Evolutionary conservation across 2,797 vertebrate genomes (phyloP), one percentile per base, ranked within the genome.

Genomic region (Neosilurus mollespiculum): DNA sequence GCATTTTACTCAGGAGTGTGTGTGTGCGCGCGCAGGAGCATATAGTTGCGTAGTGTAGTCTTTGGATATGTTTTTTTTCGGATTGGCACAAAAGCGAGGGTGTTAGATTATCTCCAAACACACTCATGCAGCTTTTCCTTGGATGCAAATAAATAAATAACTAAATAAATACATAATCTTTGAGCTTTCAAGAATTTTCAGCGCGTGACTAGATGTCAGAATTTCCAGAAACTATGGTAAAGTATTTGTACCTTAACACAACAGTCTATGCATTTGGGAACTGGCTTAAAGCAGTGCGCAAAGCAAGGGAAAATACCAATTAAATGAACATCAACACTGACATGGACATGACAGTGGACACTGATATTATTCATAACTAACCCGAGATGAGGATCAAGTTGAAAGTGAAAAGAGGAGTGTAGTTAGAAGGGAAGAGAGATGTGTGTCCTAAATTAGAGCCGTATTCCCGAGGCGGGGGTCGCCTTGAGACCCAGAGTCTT

Each of bases 381-480:
- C 43, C 9, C 51, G 51, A 71, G 49, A 16, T 30, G 49, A 24
- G 24, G 0, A 30, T 64, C 18, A 64, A 64, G 34, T 15, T 51
- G 3, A 16, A 16, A 15, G 6, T 43, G 12, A 70, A 49, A 70
- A 49, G 11, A n/a, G 6, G 66, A 43, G 15, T 62, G 67, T 61
- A 62, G 67, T 76, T 49, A 75, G 24, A 64, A 67, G 66, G 82
- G 62, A 85, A 67, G 66, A 83, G 65, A 85, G 58, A 75, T 83
- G 81, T 70, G 81, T 73, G 80, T 88, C 82, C 80, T 86, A 83
- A 88, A 86, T 88, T 87, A 90, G 86, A 65, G 87, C 90, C 84
- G 89, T 83, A 88, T 87, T 92, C 92, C 90, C 88, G 81, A 16
- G 86, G 78, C 59, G 88, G 51, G 67, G 73, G 20, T 83, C 91